phyloP scores from a whole-genome alignment of 2,888 invertebrate genomes.

The Lacanobia wlatinum region DNA sequence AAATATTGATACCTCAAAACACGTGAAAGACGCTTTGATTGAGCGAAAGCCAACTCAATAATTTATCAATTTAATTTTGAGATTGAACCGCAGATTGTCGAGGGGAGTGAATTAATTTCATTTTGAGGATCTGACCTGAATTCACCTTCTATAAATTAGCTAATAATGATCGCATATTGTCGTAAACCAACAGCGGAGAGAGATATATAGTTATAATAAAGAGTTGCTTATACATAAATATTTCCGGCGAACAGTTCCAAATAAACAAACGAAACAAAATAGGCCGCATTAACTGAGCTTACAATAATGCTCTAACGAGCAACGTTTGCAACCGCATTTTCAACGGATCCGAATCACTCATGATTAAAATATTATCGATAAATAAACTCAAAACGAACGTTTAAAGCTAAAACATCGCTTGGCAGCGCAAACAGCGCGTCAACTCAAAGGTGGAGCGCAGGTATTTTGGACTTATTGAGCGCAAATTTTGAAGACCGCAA shows the following conservation, averaged over 20 bases:
- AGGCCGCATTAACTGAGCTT: slow-evolving; percentile 65
- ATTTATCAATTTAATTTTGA: slow-evolving; percentile 65
- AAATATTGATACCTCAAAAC: slow-evolving; percentile 68
- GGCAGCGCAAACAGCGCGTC: slow-evolving; percentile 75
- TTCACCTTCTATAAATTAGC: slow-evolving; percentile 46
- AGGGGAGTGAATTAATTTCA: slow-evolving; percentile 59
- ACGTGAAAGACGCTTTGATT: slow-evolving; percentile 71
- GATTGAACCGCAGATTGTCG: slow-evolving; percentile 59
- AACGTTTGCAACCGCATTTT: slow-evolving; percentile 70
- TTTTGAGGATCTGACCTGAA: slow-evolving; percentile 48
- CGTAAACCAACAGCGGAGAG: slow-evolving; percentile 32
- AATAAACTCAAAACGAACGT: slow-evolving; percentile 64
- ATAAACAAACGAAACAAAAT: slow-evolving; percentile 68
- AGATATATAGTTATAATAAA: slow-evolving; percentile 42
- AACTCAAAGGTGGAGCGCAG: slow-evolving; percentile 79
- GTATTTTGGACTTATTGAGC: slow-evolving; percentile 89
- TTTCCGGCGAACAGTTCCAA: slow-evolving; percentile 48
- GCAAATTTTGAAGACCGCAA: slow-evolving; percentile 90
- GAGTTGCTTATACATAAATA: slow-evolving; percentile 56
- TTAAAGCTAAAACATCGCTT: slow-evolving; percentile 68
- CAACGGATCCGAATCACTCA: slow-evolving; percentile 68
- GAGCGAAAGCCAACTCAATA: slow-evolving; percentile 61
- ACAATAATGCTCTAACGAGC: slow-evolving; percentile 75
- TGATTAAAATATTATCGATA: slow-evolving; percentile 75
- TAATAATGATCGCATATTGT: slow-evolving; percentile 39